These are phyloP conservation scores for Pegea sp. DNA, from an alignment of 23 tunicate genomes.

Conservation along the genomic window DNA sequence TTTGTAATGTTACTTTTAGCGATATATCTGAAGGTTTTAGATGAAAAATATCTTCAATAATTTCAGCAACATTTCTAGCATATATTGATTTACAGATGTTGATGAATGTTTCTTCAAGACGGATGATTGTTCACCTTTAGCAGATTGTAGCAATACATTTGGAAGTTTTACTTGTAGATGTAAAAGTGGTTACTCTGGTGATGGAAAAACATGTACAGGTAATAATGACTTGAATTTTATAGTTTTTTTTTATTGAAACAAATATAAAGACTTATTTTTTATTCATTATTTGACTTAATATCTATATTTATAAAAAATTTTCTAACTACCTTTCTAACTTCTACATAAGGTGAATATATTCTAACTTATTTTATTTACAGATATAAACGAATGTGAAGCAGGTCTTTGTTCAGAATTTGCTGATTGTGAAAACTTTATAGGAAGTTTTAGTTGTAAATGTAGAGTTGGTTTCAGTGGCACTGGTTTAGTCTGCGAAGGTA, in stretches of 20 bases:
- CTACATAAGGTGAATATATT: not conserved
- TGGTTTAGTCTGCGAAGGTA: too few species aligned
- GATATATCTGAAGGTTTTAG: too few species aligned
- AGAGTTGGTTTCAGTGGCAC: conserved; percentile 6
- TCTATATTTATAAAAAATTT: too few species aligned
- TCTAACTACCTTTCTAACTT: not conserved
- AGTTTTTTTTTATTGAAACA: too few species aligned
- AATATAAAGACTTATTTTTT: too few species aligned
- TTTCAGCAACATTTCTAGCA: too few species aligned
- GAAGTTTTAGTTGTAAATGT: conserved; percentile 12
- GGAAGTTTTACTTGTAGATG: conserved; percentile 1
- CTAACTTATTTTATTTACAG: too few species aligned
- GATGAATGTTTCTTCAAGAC: not conserved
- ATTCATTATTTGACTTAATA: too few species aligned
- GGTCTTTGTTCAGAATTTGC: conserved; percentile 4
- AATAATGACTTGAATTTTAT: too few species aligned
- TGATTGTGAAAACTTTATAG: conserved; percentile 3
- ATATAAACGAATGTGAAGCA: not conserved
- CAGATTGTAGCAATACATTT: not conserved
- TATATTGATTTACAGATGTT: not conserved
- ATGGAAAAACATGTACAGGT: too few species aligned
- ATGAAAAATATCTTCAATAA: too few species aligned
- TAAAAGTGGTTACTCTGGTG: conserved; percentile 1
- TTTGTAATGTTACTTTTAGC: too few species aligned
- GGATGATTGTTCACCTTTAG: not conserved